phyloP scores from a whole-genome alignment of 1,140 invertebrate genomes.

The Chironomus striatipennis region DNA sequence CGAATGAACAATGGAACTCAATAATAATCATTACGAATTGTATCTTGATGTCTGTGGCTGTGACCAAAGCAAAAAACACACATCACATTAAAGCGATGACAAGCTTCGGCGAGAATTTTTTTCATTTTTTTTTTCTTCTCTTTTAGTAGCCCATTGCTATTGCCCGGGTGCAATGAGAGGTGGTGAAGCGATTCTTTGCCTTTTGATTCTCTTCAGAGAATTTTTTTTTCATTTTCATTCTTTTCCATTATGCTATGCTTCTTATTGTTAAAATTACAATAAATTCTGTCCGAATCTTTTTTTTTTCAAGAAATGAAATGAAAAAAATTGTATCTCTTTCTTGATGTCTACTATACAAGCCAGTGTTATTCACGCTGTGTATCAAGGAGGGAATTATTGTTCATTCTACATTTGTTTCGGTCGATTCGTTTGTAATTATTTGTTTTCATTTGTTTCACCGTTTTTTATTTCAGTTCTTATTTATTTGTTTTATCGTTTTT shows the following conservation, averaged over 20 bases:
- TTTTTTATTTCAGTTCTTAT: not conserved
- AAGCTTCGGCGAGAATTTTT: not conserved
- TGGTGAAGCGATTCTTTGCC: constrained; percentile 16
- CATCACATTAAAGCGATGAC: constrained; percentile 21
- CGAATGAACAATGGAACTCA: not conserved
- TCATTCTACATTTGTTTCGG: constrained; percentile 10
- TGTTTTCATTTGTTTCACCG: not conserved
- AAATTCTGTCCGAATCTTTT: constrained; percentile 10
- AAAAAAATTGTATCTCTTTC: not conserved
- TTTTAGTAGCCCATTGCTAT: not conserved
- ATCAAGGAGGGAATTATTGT: not conserved
- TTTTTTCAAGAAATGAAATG: not conserved
- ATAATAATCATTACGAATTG: constrained; percentile 14
- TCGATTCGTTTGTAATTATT: constrained; percentile 24
- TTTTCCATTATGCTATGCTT: too few species aligned
- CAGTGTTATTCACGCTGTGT: too few species aligned
- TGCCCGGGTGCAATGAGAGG: constrained; percentile 16
- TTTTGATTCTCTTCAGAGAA: not conserved
- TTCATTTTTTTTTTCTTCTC: not conserved
- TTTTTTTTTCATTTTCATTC: too few species aligned
- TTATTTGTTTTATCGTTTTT: not conserved
- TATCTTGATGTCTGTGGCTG: constrained; percentile 6
- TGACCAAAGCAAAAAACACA: constrained; percentile 23
- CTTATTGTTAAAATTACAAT: too few species aligned
- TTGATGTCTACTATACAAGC: too few species aligned